These are phyloP conservation scores for Brachyalestes nurse DNA, from an alignment of 2,797 vertebrate species.

Conservation along the genomic window DNA sequence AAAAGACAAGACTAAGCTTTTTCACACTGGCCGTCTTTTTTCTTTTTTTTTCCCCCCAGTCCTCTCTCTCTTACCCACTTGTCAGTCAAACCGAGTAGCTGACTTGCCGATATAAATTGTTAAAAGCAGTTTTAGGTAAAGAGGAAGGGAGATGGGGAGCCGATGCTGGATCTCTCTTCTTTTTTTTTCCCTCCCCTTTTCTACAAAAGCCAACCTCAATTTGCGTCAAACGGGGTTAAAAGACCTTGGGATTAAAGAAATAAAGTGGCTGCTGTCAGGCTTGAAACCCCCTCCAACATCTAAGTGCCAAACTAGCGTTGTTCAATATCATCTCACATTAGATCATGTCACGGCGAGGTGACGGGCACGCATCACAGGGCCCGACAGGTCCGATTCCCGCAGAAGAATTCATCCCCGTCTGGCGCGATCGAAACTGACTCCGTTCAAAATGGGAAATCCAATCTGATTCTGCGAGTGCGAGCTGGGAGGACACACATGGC, in stretches of 20 bases:
- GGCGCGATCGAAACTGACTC: conserved; percentile 87
- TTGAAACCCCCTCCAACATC: conserved; percentile 90
- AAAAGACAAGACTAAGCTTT: conserved; percentile 71
- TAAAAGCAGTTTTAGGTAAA: conserved; percentile 88
- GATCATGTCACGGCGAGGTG: conserved; percentile 90
- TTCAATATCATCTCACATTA: conserved; percentile 98
- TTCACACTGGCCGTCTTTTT: conserved; percentile 74
- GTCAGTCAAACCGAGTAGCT: conserved; percentile 86
- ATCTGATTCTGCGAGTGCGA: conserved; percentile 63
- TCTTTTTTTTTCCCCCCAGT: neutral
- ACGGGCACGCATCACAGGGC: conserved; percentile 88
- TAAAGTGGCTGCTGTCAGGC: conserved; percentile 97
- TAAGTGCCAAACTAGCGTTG: conserved; percentile 93
- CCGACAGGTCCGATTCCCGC: conserved; percentile 93
- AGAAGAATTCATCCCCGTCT: conserved; percentile 89
- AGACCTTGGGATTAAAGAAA: conserved; percentile 97
- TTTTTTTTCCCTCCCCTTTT: conserved; percentile 38
- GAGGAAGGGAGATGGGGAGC: conserved; percentile 79
- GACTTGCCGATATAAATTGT: conserved; percentile 85
- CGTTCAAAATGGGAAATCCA: conserved; percentile 82
- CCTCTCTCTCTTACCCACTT: conserved; percentile 62
- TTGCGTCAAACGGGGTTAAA: conserved; percentile 97
- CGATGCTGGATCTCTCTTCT: conserved; percentile 74
- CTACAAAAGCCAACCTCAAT: conserved; percentile 94
- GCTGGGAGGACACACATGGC: conserved; percentile 35